phyloP scores from a whole-genome alignment of 2,888 invertebrate species.

The Ophion ventricosus region DNA sequence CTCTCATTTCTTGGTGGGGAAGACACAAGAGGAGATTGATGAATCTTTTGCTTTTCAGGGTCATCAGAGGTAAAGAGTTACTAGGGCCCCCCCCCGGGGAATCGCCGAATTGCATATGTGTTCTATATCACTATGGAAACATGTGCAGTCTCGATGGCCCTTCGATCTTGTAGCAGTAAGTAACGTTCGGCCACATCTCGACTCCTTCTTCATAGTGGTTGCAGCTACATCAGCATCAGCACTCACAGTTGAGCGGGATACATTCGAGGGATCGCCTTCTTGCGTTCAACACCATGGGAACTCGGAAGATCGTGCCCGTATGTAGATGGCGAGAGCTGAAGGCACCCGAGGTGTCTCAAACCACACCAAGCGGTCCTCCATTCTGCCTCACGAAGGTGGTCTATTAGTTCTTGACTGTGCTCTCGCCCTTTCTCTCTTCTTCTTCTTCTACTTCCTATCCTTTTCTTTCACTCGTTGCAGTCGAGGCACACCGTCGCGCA shows the following conservation, averaged over 20 bases:
- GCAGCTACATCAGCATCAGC: slow-evolving; percentile 35
- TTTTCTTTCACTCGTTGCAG: slow-evolving; percentile 34
- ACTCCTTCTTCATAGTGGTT: slow-evolving; percentile 31
- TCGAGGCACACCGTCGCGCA: slow-evolving; percentile 56
- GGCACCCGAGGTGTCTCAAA: slow-evolving; percentile 76
- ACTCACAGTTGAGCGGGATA: slow-evolving; percentile 42
- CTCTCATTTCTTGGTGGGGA: slow-evolving; percentile 30
- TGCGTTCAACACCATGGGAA: slow-evolving; percentile 73
- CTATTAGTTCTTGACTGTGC: slow-evolving; percentile 78
- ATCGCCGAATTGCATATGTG: slow-evolving; percentile 31
- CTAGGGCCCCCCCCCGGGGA: slow-evolving; percentile 29
- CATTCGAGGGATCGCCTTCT: slow-evolving; percentile 42
- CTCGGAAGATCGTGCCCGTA: slow-evolving; percentile 77
- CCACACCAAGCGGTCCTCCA: slow-evolving; percentile 74
- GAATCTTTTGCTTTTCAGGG: slow-evolving; percentile 42
- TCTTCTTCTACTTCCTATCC: slow-evolving; percentile 8
- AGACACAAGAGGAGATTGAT: slow-evolving; percentile 39
- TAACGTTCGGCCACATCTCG: slow-evolving; percentile 35
- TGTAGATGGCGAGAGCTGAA: slow-evolving; percentile 76
- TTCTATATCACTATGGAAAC: slow-evolving; percentile 32
- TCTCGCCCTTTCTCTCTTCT: slow-evolving; percentile 28
- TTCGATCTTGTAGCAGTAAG: slow-evolving; percentile 41
- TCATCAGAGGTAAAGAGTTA: slow-evolving; percentile 9
- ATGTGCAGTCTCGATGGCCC: slow-evolving; percentile 26
- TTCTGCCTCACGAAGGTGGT: slow-evolving; percentile 76